Conservation (phyloP, 2,113 vertebrate genomes). For the Sclerurus mexicanus region DNA sequence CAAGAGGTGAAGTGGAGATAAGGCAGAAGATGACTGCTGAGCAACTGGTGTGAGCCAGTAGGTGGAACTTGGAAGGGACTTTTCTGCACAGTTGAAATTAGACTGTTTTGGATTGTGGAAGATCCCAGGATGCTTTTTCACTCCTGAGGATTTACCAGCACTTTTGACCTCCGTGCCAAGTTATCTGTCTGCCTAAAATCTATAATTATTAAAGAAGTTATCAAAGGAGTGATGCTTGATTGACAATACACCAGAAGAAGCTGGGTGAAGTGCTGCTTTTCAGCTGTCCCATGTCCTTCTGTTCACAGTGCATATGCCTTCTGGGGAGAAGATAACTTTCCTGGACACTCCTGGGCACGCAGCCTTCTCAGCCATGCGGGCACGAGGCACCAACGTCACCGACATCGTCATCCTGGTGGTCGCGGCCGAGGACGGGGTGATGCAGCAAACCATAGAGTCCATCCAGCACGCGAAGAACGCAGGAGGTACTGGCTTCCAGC, state of each 20-base stretch:
- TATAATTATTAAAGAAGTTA: background rate
- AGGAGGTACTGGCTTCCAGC: constrained; percentile 70
- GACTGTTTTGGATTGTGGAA: background rate
- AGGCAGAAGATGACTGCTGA: too few species aligned
- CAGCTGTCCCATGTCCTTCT: background rate
- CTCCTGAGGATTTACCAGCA: background rate
- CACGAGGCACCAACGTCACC: constrained; percentile 86
- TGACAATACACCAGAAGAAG: background rate
- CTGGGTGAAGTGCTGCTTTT: background rate
- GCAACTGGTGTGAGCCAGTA: too few species aligned
- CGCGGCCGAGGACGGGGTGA: constrained; percentile 96
- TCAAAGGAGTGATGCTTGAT: background rate
- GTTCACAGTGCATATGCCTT: constrained; percentile 84
- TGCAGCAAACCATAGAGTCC: constrained; percentile 94
- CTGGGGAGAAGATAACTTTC: constrained; percentile 96
- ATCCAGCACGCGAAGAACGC: constrained; percentile 88
- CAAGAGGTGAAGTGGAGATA: too few species aligned
- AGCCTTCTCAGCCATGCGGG: constrained; percentile 93
- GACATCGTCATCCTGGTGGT: constrained; percentile 93
- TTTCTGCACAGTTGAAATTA: background rate
- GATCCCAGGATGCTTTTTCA: background rate
- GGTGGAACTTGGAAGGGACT: background rate
- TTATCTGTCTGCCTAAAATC: background rate
- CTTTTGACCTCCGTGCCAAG: background rate
- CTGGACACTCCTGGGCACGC: constrained; percentile 97